Base-by-base conservation (phyloP, 2,113 vertebrate species). In the Himantopus leucocephalus region DNA sequence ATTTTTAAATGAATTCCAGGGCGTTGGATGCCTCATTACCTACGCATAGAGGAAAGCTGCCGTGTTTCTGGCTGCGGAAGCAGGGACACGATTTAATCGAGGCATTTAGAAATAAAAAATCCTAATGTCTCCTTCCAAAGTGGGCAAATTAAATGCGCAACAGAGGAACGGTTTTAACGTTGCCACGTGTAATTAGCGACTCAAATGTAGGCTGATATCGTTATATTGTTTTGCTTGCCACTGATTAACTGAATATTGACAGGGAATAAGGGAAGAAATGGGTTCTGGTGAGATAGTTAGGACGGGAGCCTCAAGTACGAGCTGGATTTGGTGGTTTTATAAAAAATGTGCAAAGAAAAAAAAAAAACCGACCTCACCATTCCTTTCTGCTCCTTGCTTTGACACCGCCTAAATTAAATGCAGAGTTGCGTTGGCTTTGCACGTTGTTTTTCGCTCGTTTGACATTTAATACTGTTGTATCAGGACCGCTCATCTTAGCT, bases 401-500 rank as follows among this genome's bases (percentile, higher is more conserved):
- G 93, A 96, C 94, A 95, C 92, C 43, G 63, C 53, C 59, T 97
- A 97, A 97, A 97, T 94, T 94, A 92, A 97, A 97, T 88, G 87
- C 88, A 96, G 95, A 97, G 91, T 95, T 73, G 85, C 15, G 0
- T 32, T 88, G 80, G 91, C 96, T 78, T 97, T 90, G 84, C 88
- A 95, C 50, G 3, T 79, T 91, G 56, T 95, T 85, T 97, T 91
- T 48, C 50, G 29, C 86, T 96, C 62, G 41, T 95, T 96, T 97
- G 96, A 93, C 87, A 93, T 97, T 93, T 78, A 97, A 94, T 95
- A 96, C 90, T 77, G 59, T 96, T 96, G 94, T 97, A 94, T 94
- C 94, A 52, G 93, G 64, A 76, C 86, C 45, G 12, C 79, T 92
- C 89, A 94, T 97, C 94, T 96, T 47, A 86, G 90, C 90, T 77